A percentile compares a stretch with the other conserved stretches of the same genome.
Conservation (phyloP, 2,797 vertebrate genomes). For the Pantherophis vulpinus region DNA sequence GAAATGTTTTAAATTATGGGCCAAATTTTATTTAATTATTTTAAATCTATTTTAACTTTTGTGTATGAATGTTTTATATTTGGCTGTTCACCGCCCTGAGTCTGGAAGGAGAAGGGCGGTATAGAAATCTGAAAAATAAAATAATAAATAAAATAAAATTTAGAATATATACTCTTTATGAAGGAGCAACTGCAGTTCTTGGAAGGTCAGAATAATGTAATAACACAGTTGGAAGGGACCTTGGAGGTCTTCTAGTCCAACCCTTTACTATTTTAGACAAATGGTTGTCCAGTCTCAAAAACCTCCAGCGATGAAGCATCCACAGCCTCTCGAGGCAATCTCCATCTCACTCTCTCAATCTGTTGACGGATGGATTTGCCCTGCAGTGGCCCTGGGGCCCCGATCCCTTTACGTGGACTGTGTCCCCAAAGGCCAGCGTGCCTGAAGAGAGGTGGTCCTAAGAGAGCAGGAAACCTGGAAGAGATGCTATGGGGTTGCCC, state of each 20-base stretch:
- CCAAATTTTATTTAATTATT: too few relatives aligned
- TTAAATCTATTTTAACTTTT: too few relatives aligned
- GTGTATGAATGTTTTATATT: too few relatives aligned
- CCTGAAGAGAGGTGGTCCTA: background rate
- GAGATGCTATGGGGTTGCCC: background rate
- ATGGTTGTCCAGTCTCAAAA: background rate
- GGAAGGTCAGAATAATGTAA: background rate
- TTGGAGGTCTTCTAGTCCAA: background rate
- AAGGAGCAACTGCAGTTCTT: background rate
- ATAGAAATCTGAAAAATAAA: too few relatives aligned
- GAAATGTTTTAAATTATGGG: too few relatives aligned
- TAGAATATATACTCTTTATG: background rate
- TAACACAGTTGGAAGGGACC: background rate
- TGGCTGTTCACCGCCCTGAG: too few relatives aligned
- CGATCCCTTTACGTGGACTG: background rate
- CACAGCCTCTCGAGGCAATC: background rate
- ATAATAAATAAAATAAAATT: too few relatives aligned
- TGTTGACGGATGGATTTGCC: background rate
- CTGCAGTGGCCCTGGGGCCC: background rate
- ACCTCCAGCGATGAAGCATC: background rate
- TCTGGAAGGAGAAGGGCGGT: too few relatives aligned
- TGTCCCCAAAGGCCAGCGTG: background rate
- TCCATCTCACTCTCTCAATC: background rate
- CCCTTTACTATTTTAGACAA: background rate
- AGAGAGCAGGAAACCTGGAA: background rate